Percentiles rank a stretch among this genome's conserved stretches.
Conservation (phyloP, 1,140 invertebrate species). For the Myzus persicae region DNA sequence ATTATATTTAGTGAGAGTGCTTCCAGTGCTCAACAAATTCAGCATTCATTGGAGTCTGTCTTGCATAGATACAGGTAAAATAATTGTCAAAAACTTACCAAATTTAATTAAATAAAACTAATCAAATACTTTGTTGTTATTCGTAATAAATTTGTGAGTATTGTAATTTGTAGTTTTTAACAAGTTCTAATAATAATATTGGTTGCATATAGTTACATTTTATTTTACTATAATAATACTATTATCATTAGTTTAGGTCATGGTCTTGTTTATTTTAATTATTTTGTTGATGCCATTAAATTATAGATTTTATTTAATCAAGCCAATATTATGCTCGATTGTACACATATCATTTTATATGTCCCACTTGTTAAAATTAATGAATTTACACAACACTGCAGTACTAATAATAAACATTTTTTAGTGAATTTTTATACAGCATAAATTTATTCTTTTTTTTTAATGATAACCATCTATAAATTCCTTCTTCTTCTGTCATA, state of each 20-base stretch:
- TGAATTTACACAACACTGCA: neutral
- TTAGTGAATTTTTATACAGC: no score
- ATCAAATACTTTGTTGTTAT: no score
- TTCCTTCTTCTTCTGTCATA: no score
- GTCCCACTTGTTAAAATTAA: neutral
- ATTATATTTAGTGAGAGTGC: constrained; percentile 82
- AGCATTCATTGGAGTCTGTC: constrained; percentile 72
- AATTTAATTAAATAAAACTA: neutral
- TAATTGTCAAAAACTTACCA: neutral
- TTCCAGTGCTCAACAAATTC: constrained; percentile 75
- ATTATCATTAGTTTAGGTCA: neutral
- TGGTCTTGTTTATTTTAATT: neutral
- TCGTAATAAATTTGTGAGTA: neutral
- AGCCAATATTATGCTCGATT: no score
- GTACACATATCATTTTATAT: neutral
- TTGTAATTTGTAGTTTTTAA: neutral
- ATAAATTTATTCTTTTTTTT: no score
- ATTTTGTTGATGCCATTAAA: neutral
- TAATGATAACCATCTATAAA: no score
- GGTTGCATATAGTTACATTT: neutral
- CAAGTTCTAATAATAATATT: neutral
- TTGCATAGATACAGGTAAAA: constrained; percentile 75
- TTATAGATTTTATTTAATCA: neutral
- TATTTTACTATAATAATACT: neutral
- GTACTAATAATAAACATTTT: no score